Conservation (phyloP, 2,888 invertebrate species). For the Spilosoma lubricipeda region DNA sequence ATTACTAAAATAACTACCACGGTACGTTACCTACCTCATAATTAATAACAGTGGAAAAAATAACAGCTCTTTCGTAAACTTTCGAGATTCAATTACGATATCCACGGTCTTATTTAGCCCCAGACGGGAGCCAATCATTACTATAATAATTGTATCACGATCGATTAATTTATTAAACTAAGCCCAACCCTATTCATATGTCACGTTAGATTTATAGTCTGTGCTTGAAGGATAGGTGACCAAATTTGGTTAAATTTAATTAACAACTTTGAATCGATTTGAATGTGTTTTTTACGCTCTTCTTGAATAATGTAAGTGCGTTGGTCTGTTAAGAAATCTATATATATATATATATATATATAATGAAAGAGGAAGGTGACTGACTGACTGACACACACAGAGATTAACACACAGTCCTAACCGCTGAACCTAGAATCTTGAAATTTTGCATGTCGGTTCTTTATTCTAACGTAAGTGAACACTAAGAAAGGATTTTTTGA, state of each 20-base stretch:
- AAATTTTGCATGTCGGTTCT: too few relatives aligned
- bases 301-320: neutral
- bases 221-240: conserved; percentile 32
- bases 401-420: too few relatives aligned
- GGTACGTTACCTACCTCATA: conserved; percentile 19
- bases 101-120: conserved; percentile 57
- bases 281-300: conserved; percentile 25
- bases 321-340: neutral
- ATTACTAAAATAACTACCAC: conserved; percentile 15
- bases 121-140: conserved; percentile 77
- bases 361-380: too few relatives aligned
- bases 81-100: conserved; percentile 83
- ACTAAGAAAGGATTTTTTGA: too few relatives aligned
- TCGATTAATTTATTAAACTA: conserved; percentile 78
- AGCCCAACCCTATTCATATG: conserved; percentile 70
- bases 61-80: conserved; percentile 51
- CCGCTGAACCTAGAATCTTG: too few relatives aligned
- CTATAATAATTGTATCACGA: conserved; percentile 82
- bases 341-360: too few relatives aligned
- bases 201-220: conserved; percentile 46
- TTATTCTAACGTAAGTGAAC: too few relatives aligned
- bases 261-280: conserved; percentile 46
- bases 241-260: conserved; percentile 52
- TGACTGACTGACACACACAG: too few relatives aligned
- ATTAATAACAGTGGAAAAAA: conserved; percentile 44